Conservation (phyloP, 2,113 vertebrate species). For the Machaerirhynchus nigripectus region DNA sequence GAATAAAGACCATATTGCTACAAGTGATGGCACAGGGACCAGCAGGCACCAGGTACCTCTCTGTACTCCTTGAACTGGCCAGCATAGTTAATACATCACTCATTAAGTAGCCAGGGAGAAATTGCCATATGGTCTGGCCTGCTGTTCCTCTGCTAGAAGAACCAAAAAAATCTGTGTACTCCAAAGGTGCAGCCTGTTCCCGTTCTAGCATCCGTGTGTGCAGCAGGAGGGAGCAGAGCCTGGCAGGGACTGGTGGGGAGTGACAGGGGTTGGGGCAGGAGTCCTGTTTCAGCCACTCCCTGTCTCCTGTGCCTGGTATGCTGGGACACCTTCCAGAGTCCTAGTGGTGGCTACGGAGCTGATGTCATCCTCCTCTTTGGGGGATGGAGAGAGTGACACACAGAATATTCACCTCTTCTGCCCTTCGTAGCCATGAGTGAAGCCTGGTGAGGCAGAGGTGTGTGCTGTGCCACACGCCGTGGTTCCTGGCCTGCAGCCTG, state of each 20-base stretch:
- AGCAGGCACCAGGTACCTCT: background rate
- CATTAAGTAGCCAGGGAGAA: background rate
- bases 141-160: conserved; percentile 18
- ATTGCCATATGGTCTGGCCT: conserved; percentile 36
- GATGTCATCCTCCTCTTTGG: background rate
- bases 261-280: background rate
- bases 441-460: background rate
- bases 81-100: background rate
- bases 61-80: background rate
- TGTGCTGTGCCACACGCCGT: fast-evolving
- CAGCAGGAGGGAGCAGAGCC: background rate
- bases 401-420: background rate
- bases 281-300: fast-evolving
- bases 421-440: background rate
- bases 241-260: background rate
- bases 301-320: background rate
- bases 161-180: background rate
- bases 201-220: fast-evolving
- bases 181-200: background rate
- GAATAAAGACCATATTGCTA: background rate
- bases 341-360: background rate
- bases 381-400: background rate
- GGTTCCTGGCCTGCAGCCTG: background rate
- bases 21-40: background rate
- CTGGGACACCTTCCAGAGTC: background rate